Percentiles rank a stretch among this genome's conserved stretches.
phyloP scores from a whole-genome alignment of 92 coral and sea anemone genomes.

The Siderastrea siderea region DNA sequence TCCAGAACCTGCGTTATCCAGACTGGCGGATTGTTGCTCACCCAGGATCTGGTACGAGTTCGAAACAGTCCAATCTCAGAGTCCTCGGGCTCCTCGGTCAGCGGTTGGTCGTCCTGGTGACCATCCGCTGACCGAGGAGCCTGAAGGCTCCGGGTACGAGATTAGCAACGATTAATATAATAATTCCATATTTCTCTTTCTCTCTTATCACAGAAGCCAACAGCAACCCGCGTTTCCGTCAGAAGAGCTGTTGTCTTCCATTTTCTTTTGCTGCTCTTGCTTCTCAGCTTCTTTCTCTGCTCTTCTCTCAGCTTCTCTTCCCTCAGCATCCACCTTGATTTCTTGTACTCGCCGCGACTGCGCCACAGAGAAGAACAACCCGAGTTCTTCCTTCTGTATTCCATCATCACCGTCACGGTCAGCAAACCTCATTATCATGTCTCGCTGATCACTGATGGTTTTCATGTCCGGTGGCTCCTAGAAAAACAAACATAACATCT shows the following conservation, averaged over 20 bases:
- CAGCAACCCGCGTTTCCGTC: constrained; percentile 41
- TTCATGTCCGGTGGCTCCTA: constrained; percentile 89
- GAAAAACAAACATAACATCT: neutral
- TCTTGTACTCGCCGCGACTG: constrained; percentile 63
- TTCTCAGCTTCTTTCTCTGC: constrained; percentile 48
- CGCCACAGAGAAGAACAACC: constrained; percentile 71
- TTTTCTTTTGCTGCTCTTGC: constrained; percentile 21
- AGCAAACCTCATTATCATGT: constrained; percentile 79
- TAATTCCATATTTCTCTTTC: neutral
- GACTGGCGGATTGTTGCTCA: neutral
- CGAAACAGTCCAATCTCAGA: neutral
- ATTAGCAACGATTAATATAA: neutral
- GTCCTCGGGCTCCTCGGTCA: neutral
- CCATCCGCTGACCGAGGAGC: neutral
- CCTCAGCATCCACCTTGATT: constrained; percentile 50
- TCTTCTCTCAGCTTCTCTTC: constrained; percentile 33
- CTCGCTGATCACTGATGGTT: constrained; percentile 84
- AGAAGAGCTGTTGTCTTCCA: constrained; percentile 9
- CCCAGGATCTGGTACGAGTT: neutral
- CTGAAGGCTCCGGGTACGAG: neutral
- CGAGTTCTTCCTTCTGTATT: constrained; percentile 81
- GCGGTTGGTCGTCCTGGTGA: neutral
- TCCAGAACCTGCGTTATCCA: neutral
- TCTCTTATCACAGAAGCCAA: constrained; percentile 28
- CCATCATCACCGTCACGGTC: constrained; percentile 88